Evolutionary conservation across 2,113 vertebrate genomes (phyloP), one percentile per base, ranked within the genome.

Genomic region (Cairina moschata): DNA sequence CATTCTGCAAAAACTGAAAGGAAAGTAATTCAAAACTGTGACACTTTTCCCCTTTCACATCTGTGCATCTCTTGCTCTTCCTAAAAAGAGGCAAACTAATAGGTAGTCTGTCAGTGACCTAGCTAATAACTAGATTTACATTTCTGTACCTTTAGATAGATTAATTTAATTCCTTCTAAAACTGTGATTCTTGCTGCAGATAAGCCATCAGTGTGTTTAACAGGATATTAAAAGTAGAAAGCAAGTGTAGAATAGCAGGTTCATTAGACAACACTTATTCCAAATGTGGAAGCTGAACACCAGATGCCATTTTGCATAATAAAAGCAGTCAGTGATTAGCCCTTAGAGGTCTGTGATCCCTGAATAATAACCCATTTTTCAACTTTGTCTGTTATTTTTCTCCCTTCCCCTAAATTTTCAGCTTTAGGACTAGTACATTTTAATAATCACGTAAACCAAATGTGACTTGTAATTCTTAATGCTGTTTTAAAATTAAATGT

Each of bases 221-320:
- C 73, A 84, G 80, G 93, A 94, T 92, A 95, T 90, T 94, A 83
- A 82, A 90, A 95, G 73, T 88, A 86, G 69, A 95, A 92, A 94
- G 83, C 44, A 86, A 95, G 69, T 65, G 48, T 73, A 78, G 80
- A 92, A 95, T 88, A 94, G 83, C 65, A 92, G 76, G 56, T 94
- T 96, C 93, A 92, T 96, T 96, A 97, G 91, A 94, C 86, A 91
- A 65, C 66, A 91, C n/a, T 96, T 92, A 88, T 91, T 76, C 80
- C 69, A 86, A 96, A 92, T 82, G 86, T 88, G 77, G 76, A 96
- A 95, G 48, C 88, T 76, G 93, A 96, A 87, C 93, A 76, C 88
- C 96, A 97, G 93, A 96, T 97, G 95, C 88, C n/a, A 4, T 93
- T 97, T 96, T 94, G 77, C 96, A 96, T 97, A 95, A 97, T 91